Conservation (phyloP, 2,113 vertebrate genomes). For the Morone saxatilis region DNA sequence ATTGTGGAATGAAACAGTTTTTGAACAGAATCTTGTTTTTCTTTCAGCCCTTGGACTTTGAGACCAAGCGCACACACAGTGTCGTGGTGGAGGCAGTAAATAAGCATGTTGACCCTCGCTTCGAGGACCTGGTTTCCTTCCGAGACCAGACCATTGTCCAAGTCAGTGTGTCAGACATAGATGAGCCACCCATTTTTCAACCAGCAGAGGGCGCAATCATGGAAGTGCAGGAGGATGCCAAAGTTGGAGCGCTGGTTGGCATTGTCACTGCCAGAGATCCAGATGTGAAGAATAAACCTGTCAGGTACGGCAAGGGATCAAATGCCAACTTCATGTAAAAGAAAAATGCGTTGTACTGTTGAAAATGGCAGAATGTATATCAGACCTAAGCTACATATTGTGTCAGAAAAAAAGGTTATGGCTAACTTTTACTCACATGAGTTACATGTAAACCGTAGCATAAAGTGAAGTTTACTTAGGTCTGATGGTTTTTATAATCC, state of each 20-base stretch:
- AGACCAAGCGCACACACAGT: constrained; percentile 92
- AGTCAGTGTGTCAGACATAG: constrained; percentile 91
- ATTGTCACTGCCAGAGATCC: constrained; percentile 94
- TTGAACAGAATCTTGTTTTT: not conserved
- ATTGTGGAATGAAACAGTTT: not conserved
- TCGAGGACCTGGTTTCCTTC: constrained; percentile 94
- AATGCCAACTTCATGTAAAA: not conserved
- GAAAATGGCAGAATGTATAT: not conserved
- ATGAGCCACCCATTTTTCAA: constrained; percentile 93
- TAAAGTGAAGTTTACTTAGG: not conserved
- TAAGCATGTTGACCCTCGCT: constrained; percentile 95
- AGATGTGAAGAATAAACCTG: constrained; percentile 90
- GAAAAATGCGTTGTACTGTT: not conserved
- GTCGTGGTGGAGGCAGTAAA: constrained; percentile 97
- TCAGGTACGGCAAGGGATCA: constrained; percentile 86
- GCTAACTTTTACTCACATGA: not conserved
- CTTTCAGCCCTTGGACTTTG: constrained; percentile 92
- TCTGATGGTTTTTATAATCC: not conserved
- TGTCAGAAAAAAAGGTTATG: not conserved
- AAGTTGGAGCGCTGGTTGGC: constrained; percentile 91
- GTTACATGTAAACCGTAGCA: not conserved
- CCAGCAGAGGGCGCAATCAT: constrained; percentile 87
- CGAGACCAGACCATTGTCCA: constrained; percentile 95
- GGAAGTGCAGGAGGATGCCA: constrained; percentile 95
- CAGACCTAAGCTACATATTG: not conserved